Percentiles rank a stretch among this genome's conserved stretches.
Conservation (phyloP, 2,797 vertebrate genomes). For the Galagoides demidoff region DNA sequence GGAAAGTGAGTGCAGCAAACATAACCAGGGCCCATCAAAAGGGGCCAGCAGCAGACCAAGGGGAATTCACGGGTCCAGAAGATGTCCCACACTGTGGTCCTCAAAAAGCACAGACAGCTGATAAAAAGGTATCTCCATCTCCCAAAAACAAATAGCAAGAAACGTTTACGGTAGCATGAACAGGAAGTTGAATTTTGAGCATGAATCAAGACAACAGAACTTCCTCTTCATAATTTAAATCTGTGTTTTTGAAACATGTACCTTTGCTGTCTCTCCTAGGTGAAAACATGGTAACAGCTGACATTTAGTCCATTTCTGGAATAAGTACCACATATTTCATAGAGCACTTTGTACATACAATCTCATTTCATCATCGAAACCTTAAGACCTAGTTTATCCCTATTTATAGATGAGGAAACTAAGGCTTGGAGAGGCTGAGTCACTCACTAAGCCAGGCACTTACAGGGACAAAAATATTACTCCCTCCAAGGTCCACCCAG, state of each 20-base stretch:
- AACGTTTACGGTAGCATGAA: background rate
- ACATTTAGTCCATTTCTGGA: background rate
- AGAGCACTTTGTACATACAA: background rate
- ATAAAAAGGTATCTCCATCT: background rate
- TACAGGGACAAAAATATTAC: background rate
- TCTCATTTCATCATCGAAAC: slow-evolving; percentile 20
- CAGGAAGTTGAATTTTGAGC: background rate
- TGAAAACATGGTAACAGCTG: background rate
- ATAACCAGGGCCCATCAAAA: accelerated
- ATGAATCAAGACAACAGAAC: background rate
- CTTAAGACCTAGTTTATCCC: background rate
- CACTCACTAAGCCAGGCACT: background rate
- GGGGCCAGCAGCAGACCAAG: background rate
- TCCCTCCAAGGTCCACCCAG: background rate
- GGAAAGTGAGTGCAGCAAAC: no score
- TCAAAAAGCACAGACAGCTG: background rate
- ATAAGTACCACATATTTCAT: background rate
- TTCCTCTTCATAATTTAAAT: background rate
- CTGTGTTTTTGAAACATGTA: background rate
- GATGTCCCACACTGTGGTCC: background rate
- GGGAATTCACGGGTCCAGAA: background rate
- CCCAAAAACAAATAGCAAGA: background rate
- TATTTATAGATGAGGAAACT: background rate
- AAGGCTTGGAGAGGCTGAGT: background rate
- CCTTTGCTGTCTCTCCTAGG: background rate